phyloP scores from a whole-genome alignment of 2,113 vertebrate species.

The Takifugu bimaculatus region DNA sequence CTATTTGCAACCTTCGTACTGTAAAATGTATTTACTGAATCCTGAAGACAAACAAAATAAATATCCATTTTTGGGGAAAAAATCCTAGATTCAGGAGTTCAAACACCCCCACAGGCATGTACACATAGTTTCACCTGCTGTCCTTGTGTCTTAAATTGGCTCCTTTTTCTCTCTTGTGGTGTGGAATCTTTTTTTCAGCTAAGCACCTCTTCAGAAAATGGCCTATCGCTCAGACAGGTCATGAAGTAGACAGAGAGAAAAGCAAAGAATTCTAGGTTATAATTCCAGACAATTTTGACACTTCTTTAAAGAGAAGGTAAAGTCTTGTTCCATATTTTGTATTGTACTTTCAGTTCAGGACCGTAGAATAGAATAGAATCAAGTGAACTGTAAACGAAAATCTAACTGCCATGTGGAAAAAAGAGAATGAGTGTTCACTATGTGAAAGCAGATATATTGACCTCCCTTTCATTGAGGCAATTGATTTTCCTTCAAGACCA shows the following conservation, averaged over 20 bases:
- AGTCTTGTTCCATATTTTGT: conserved; percentile 14
- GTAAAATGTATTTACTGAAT: background rate
- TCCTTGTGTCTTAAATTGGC: conserved; percentile 49
- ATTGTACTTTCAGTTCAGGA: conserved; percentile 25
- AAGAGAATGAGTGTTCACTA: conserved; percentile 6
- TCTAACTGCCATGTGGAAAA: conserved; percentile 22
- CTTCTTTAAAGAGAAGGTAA: conserved; percentile 36
- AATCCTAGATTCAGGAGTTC: background rate
- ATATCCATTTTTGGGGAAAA: background rate
- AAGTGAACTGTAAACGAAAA: conserved; percentile 36
- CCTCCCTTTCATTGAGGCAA: conserved; percentile 8
- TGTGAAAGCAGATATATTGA: conserved; percentile 9
- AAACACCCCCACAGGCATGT: conserved; percentile 1
- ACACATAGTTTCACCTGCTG: conserved; percentile 23
- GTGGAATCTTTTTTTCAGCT: conserved; percentile 64
- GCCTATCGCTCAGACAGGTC: conserved; percentile 45
- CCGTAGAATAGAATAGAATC: conserved; percentile 23
- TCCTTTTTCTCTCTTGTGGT: conserved; percentile 47
- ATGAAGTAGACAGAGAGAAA: conserved; percentile 34
- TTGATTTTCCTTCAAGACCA: conserved; percentile 32
- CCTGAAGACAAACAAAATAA: background rate
- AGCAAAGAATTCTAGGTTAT: conserved; percentile 32
- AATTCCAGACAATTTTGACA: conserved; percentile 31
- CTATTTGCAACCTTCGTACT: background rate
- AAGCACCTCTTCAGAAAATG: conserved; percentile 63